A percentile compares a stretch with the other conserved stretches of the same genome.
Conservation (phyloP, 2,888 invertebrate genomes). For the Subacronicta megacephala region DNA sequence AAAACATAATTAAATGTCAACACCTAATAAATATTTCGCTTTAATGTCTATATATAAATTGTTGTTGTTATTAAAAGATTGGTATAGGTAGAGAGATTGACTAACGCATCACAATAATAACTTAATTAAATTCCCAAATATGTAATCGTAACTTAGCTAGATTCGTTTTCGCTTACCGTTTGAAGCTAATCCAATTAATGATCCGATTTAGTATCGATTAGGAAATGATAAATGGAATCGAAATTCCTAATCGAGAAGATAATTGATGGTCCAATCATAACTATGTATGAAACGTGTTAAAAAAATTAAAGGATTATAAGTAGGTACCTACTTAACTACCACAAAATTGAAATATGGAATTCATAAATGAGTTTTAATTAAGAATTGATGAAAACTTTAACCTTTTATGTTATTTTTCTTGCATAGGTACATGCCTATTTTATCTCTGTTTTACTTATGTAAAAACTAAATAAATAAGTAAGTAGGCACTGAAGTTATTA, state of each 20-base stretch:
- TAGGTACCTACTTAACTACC: no score
- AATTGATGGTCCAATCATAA: conserved; percentile 41
- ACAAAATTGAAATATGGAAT: conserved; percentile 22
- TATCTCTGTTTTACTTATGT: no score
- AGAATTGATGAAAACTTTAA: no score
- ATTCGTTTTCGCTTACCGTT: conserved; percentile 43
- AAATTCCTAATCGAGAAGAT: conserved; percentile 41
- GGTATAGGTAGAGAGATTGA: conserved; percentile 1
- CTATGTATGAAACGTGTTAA: conserved; percentile 30
- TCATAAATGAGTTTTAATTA: no score
- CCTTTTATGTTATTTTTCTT: no score
- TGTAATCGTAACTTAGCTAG: conserved; percentile 21
- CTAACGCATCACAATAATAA: conserved; percentile 20
- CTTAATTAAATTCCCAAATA: conserved; percentile 44
- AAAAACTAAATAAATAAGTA: no score
- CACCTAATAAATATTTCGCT: conserved; percentile 9
- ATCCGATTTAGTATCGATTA: conserved; percentile 54
- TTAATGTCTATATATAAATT: conserved; percentile 1
- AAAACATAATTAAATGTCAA: conserved; percentile 7
- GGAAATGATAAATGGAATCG: conserved; percentile 47
- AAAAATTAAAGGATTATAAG: conserved; percentile 19
- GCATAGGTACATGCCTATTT: no score
- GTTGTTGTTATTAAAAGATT: conserved; percentile 19
- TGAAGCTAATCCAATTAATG: conserved; percentile 54
- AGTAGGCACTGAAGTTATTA: no score